Conservation (phyloP, 1,140 invertebrate genomes). For the Zaprionus camerounensis region DNA sequence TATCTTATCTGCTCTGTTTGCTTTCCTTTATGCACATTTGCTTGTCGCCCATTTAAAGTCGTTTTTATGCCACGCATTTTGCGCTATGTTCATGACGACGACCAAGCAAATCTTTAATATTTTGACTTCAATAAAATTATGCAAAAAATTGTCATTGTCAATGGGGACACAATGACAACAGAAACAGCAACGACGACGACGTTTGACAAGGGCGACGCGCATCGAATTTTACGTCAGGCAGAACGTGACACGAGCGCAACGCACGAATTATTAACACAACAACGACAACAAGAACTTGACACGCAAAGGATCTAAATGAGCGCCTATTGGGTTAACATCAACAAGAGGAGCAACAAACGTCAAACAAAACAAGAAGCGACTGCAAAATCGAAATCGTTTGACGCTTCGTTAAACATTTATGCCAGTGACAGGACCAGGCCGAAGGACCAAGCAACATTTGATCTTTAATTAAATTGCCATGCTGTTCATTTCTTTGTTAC, state of each 20-base stretch:
- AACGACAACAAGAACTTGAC: slow-evolving; percentile 23
- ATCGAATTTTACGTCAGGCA: slow-evolving; percentile 57
- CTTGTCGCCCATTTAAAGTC: slow-evolving; percentile 29
- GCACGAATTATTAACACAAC: slow-evolving; percentile 78
- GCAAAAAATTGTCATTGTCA: slow-evolving; percentile 66
- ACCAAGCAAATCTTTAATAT: slow-evolving; percentile 25
- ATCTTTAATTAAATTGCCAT: slow-evolving; percentile 57
- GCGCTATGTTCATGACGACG: background rate
- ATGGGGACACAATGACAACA: slow-evolving; percentile 10
- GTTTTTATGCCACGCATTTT: slow-evolving; percentile 37
- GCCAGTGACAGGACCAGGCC: slow-evolving; percentile 24
- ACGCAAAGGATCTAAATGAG: slow-evolving; percentile 55
- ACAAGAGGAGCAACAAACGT: slow-evolving; percentile 3
- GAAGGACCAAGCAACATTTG: slow-evolving; percentile 29
- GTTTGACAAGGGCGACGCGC: slow-evolving; percentile 62
- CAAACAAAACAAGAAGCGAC: slow-evolving; percentile 44
- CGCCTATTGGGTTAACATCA: slow-evolving; percentile 69
- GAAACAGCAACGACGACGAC: slow-evolving; percentile 14
- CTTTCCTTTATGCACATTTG: slow-evolving; percentile 29
- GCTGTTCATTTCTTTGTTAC: slow-evolving; percentile 25
- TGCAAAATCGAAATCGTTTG: slow-evolving; percentile 76
- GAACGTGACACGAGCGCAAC: slow-evolving; percentile 76
- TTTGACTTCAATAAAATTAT: slow-evolving; percentile 51
- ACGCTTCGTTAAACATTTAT: slow-evolving; percentile 80
- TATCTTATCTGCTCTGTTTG: slow-evolving; percentile 66